Base-by-base conservation (phyloP, 2,113 vertebrate genomes). In the Entelurus aequoreus region DNA sequence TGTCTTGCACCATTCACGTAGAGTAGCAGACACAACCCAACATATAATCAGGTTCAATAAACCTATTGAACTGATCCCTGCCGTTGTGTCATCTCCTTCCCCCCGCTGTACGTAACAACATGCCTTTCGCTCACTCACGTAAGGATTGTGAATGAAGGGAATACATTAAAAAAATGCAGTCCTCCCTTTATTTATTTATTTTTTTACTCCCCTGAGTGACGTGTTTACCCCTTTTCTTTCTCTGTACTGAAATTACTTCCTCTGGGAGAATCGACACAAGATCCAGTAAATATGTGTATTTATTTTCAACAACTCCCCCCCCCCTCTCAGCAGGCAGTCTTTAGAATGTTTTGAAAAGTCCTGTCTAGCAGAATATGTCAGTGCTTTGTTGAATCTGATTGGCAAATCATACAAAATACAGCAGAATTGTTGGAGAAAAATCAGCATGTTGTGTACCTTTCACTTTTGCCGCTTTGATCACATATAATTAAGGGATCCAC, bases 251-350 rank as follows among this genome's bases (percentile, higher is more conserved):
- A 83, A 84, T 87, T 81, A 72, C 69, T 81, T 81, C 74, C 69
- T 46, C 62, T 71, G 80, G 61, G 66, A 68, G 72, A 81, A 74
- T 70, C 65, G 54, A 51, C 63, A 75, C 81, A 69, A 76, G 74
- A 65, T 79, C 72, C 68, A 75, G 54, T 79, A 75, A 85, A 79
- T 80, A 76, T 81, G 72, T 84, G 78, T 79, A 83, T 82, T 82
- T 82, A 70, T 77, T 75, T 82, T 61, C 68, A 63, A 63, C 50
- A 78, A 54, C 79, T 53, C 53, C 74, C 65, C 62, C 56, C 54
- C 75, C 66, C 62, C 54, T 75, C 48, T 76, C 76, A 81, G 75
- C 78, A 78, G 81, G 6, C 65, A 70, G 66, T 61, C 63, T 81
- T 69, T 63, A 54, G 35, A 62, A 38, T 46, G 54, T 28, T 52